These are phyloP conservation scores for Drosophila meridionalis DNA, from an alignment of 2,888 invertebrate species.

Conservation along the genomic window DNA sequence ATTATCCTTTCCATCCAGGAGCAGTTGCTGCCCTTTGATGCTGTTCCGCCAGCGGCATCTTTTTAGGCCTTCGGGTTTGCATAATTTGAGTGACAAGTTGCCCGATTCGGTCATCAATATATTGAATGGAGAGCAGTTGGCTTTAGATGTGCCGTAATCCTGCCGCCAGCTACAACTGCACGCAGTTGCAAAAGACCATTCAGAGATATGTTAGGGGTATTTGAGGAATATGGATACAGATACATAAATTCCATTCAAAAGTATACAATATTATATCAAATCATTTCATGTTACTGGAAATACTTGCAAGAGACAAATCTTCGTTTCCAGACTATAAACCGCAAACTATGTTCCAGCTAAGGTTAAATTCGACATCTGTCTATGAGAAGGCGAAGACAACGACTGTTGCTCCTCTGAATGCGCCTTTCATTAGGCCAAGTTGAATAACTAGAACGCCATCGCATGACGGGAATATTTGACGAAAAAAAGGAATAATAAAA, in stretches of 20 bases:
- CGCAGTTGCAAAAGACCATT: constrained; percentile 16
- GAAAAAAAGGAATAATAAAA: constrained; percentile 14
- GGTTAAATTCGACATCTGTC: constrained; percentile 39
- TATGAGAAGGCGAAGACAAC: constrained; percentile 23
- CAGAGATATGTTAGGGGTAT: background rate
- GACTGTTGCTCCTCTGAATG: constrained; percentile 36
- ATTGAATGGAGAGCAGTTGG: constrained; percentile 1
- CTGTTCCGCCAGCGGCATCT: constrained; percentile 38
- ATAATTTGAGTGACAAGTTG: constrained; percentile 64
- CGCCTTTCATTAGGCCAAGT: constrained; percentile 55
- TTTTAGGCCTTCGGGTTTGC: constrained; percentile 26
- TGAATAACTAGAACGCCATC: constrained; percentile 60
- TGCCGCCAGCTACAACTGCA: constrained; percentile 19
- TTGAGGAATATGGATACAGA: background rate
- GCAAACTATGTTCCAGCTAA: background rate
- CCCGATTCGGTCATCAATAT: constrained; percentile 43
- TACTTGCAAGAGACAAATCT: background rate
- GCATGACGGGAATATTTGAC: constrained; percentile 70
- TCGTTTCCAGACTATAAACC: background rate
- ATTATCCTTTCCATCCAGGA: constrained; percentile 62
- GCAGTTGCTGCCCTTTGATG: constrained; percentile 21
- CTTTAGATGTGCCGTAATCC: constrained; percentile 55
- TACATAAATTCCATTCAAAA: background rate
- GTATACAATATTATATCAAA: no score
- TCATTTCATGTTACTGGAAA: background rate